Evolutionary conservation across 2,113 vertebrate genomes (phyloP).

Genomic region (Tachuris rubrigastra): DNA sequence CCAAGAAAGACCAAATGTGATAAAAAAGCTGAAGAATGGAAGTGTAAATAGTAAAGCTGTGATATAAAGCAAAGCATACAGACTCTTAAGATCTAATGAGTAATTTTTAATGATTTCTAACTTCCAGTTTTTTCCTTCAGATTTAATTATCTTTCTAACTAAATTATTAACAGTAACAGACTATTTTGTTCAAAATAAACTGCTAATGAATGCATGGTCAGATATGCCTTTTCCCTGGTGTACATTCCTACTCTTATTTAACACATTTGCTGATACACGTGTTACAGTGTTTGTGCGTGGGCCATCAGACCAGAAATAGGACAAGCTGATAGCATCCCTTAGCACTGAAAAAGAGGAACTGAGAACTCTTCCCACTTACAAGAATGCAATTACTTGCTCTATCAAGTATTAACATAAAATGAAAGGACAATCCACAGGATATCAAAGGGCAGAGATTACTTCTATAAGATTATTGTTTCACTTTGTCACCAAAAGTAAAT

Average conservation of each 20-base stretch:
- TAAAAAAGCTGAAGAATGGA: background rate
- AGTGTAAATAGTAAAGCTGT: background rate
- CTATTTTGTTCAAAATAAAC: background rate
- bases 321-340: background rate
- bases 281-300: background rate
- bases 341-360: background rate
- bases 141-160: background rate
- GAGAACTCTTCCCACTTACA: background rate
- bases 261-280: background rate
- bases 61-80: background rate
- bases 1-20: background rate
- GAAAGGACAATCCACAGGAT: background rate
- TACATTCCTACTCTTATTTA: background rate
- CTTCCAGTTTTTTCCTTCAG: background rate
- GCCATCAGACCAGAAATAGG: background rate
- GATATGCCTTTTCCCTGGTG: background rate
- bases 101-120: background rate
- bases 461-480: background rate
- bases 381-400: background rate
- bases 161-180: background rate
- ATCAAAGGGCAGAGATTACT: background rate
- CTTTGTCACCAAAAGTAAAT: background rate
- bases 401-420: background rate
- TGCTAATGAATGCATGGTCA: background rate
- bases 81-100: background rate